These are phyloP conservation scores for Jordanella pulchra DNA, from an alignment of 2,797 vertebrate genomes.

Conservation along the genomic window DNA sequence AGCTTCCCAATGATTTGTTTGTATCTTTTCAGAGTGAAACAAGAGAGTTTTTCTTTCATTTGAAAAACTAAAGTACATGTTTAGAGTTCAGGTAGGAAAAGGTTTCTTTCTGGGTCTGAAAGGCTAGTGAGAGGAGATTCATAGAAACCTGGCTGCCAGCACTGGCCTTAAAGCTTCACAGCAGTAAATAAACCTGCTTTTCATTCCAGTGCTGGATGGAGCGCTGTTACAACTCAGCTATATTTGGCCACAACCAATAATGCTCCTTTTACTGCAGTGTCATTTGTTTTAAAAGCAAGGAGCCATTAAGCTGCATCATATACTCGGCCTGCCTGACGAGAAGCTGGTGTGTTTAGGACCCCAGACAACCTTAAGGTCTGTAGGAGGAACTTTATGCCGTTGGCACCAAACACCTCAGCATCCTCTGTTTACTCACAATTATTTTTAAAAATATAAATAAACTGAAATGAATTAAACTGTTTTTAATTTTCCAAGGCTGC, in stretches of 20 bases:
- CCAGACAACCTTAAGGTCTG: background rate
- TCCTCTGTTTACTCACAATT: background rate
- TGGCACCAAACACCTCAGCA: background rate
- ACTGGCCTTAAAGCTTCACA: conserved; percentile 3
- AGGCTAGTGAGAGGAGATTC: background rate
- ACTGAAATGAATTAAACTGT: no score
- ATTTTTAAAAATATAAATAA: no score
- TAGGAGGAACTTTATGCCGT: background rate
- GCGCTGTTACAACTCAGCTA: conserved; percentile 73
- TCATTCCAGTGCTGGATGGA: conserved; percentile 49
- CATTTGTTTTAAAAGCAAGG: conserved; percentile 62
- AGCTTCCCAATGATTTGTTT: no score
- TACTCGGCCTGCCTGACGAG: background rate
- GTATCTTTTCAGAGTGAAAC: no score
- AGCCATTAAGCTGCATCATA: conserved; percentile 37
- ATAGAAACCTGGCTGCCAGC: background rate
- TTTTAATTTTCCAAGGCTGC: no score
- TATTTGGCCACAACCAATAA: conserved; percentile 82
- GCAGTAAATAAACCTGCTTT: conserved; percentile 59
- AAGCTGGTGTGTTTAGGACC: background rate
- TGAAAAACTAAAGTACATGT: background rate
- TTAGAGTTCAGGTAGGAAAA: background rate
- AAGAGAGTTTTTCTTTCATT: background rate
- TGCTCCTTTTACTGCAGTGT: conserved; percentile 58
- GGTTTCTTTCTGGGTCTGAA: background rate